Percentiles rank a stretch among this genome's conserved stretches.
Conservation (phyloP, 2,797 vertebrate genomes). For the Pteronotus mesoamericanus region DNA sequence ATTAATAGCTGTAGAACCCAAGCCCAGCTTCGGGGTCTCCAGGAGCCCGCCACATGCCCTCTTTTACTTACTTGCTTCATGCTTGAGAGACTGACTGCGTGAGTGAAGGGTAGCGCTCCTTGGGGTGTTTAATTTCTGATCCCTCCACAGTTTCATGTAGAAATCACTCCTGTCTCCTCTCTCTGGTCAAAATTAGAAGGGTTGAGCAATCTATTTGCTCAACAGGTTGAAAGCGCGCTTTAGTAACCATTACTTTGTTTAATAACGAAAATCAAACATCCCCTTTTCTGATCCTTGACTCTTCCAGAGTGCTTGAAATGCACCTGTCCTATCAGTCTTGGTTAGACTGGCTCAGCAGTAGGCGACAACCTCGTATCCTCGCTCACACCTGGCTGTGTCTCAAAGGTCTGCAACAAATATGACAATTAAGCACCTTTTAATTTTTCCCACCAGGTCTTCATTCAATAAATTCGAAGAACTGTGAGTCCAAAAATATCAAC, state of each 20-base stretch:
- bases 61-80: neutral
- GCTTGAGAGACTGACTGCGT: neutral
- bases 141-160: neutral
- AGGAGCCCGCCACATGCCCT: neutral
- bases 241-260: neutral
- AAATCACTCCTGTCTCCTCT: neutral
- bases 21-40: neutral
- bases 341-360: neutral
- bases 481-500: constrained; percentile 55
- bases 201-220: neutral
- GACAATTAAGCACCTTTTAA: constrained; percentile 37
- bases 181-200: neutral
- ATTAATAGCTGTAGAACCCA: neutral
- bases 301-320: neutral
- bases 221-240: neutral
- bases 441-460: constrained; percentile 64
- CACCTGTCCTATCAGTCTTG: neutral
- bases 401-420: neutral
- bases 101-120: neutral
- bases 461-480: constrained; percentile 51
- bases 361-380: neutral
- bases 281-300: neutral
- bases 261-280: neutral
- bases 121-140: neutral
- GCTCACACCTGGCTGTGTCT: neutral